Percentiles rank a stretch among this genome's conserved stretches.
These are phyloP conservation scores for Mythimna ferrago DNA, from an alignment of 2,888 invertebrate species.

Conservation along the genomic window DNA sequence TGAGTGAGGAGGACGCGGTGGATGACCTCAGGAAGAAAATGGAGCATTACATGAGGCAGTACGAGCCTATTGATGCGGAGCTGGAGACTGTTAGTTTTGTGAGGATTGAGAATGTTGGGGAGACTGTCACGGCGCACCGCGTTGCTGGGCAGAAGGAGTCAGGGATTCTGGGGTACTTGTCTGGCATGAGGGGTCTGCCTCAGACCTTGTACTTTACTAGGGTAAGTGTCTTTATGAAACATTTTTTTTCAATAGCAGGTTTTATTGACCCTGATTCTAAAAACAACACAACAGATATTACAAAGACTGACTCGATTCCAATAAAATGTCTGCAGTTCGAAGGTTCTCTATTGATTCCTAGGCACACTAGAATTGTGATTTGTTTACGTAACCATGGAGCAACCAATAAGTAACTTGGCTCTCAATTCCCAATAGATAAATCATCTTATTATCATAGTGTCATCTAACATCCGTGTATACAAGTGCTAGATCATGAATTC, in stretches of 20 bases:
- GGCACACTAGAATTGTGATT: neutral
- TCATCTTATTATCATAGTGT: conserved; percentile 11
- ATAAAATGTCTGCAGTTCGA: neutral
- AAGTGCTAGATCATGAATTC: conserved; percentile 28
- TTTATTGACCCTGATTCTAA: neutral
- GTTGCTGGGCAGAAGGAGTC: conserved; percentile 95
- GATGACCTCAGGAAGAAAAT: conserved; percentile 95
- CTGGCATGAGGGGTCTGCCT: conserved; percentile 95
- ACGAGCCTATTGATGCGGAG: conserved; percentile 94
- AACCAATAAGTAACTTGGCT: neutral
- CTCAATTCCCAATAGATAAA: neutral
- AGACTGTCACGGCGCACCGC: conserved; percentile 93
- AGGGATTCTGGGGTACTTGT: conserved; percentile 96
- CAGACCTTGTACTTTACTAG: conserved; percentile 97
- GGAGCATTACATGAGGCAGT: conserved; percentile 95
- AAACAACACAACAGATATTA: too few relatives aligned
- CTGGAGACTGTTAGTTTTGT: conserved; percentile 89
- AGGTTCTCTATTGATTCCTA: neutral
- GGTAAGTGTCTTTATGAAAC: conserved; percentile 89
- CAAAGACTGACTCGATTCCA: too few relatives aligned
- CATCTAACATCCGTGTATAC: conserved; percentile 3
- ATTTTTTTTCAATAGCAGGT: neutral
- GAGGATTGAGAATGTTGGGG: conserved; percentile 90
- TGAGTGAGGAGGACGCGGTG: conserved; percentile 94
- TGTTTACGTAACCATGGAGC: neutral